phyloP scores from a whole-genome alignment of 2,797 vertebrate species.

The Podarcis siculus region DNA sequence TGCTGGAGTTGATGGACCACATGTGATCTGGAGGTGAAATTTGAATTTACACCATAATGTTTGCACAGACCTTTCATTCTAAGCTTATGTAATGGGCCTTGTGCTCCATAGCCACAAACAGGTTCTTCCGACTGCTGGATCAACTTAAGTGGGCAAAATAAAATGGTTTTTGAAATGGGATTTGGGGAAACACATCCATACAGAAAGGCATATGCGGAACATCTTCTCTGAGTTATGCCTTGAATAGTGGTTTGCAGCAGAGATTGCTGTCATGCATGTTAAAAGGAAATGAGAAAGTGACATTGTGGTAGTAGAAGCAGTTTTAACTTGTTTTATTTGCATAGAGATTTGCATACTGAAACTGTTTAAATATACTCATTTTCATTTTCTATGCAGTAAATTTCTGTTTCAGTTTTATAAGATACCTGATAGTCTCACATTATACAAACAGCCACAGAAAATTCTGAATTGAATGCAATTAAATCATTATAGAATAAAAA shows the following conservation, averaged over 20 bases:
- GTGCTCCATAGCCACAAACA: too few relatives aligned
- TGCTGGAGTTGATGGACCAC: too few relatives aligned
- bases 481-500: slow-evolving; percentile 19
- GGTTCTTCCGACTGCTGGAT: not conserved
- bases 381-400: not conserved
- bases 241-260: not conserved
- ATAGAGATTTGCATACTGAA: not conserved
- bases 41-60: not conserved
- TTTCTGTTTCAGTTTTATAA: not conserved
- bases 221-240: not conserved
- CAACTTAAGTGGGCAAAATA: not conserved
- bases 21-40: not conserved
- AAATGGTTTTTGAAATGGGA: not conserved
- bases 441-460: not conserved
- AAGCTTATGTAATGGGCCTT: not conserved
- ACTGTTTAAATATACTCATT: not conserved
- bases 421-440: not conserved
- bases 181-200: not conserved
- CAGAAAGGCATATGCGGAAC: not conserved
- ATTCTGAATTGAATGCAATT: not conserved
- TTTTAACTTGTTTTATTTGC: not conserved
- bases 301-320: not conserved
- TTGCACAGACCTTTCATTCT: not conserved
- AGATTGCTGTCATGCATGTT: not conserved
- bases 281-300: not conserved